Percentiles rank a stretch among this genome's conserved stretches.
These are phyloP conservation scores for Arizona elegans DNA, from an alignment of 2,113 vertebrate species.

Conservation along the genomic window DNA sequence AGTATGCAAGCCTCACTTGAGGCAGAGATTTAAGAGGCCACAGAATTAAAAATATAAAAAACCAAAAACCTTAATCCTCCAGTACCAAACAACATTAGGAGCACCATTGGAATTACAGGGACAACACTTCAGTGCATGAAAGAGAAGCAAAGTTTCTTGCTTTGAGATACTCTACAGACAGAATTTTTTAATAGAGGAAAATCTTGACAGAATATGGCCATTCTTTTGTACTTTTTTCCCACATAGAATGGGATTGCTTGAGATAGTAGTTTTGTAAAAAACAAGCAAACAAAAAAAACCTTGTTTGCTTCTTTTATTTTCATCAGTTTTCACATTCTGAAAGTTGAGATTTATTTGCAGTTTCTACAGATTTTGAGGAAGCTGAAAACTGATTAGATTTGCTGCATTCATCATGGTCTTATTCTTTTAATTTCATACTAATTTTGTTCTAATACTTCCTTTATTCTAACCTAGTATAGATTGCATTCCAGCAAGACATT, in stretches of 20 bases:
- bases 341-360: not conserved
- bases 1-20: conserved; percentile 20
- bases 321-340: not conserved
- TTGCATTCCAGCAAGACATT: not conserved
- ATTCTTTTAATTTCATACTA: not conserved
- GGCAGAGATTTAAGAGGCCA: conserved; percentile 18
- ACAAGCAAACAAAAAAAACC: not conserved
- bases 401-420: not conserved
- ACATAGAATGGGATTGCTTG: conserved; percentile 24
- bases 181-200: conserved; percentile 21
- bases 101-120: not conserved
- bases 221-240: conserved; percentile 36
- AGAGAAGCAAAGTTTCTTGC: not conserved
- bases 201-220: conserved; percentile 27
- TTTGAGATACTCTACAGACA: conserved; percentile 9
- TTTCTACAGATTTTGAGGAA: not conserved
- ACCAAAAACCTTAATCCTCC: not conserved
- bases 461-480: too few species aligned
- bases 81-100: not conserved
- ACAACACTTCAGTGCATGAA: not conserved
- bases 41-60: not conserved
- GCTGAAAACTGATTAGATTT: not conserved
- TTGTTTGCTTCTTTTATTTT: not conserved
- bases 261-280: conserved; percentile 2
- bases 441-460: not conserved